Percentiles rank a stretch among this genome's conserved stretches.
phyloP scores from a whole-genome alignment of 2,113 vertebrate genomes.

The Pelodiscus sinensis region DNA sequence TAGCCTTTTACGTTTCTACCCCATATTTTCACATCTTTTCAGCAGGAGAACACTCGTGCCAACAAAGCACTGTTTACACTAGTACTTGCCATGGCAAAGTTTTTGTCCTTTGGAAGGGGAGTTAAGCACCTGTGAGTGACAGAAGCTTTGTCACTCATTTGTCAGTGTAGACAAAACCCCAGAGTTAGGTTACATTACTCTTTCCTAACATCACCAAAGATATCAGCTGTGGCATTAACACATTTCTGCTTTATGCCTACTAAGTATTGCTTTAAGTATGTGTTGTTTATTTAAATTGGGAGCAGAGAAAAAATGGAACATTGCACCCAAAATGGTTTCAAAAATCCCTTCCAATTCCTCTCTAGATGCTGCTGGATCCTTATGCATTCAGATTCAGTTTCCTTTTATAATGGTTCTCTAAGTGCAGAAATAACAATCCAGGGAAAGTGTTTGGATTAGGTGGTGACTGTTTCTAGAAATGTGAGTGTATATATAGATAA shows the following conservation, averaged over 20 bases:
- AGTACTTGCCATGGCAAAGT: no score
- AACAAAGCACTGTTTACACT: no score
- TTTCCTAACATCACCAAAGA: background rate
- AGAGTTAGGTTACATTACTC: background rate
- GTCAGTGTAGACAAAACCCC: no score
- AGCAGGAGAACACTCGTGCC: no score
- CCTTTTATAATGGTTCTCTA: constrained; percentile 17
- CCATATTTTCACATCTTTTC: no score
- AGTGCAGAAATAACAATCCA: constrained; percentile 55
- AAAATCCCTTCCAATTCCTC: constrained; percentile 12
- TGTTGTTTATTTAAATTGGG: background rate
- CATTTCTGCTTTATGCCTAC: background rate
- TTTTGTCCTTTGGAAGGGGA: no score
- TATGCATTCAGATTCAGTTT: constrained; percentile 25
- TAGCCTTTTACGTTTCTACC: no score
- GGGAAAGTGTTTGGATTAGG: constrained; percentile 49
- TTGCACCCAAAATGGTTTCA: background rate
- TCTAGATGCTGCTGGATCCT: constrained; percentile 45
- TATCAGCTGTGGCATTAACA: background rate
- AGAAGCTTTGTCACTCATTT: no score
- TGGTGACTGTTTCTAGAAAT: constrained; percentile 43
- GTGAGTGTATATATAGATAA: background rate
- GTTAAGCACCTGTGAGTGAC: no score
- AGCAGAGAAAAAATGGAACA: background rate
- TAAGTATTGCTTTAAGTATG: background rate